Evolutionary conservation across 2,888 invertebrate species (phyloP).

Genomic region (Metellina segmentata): DNA sequence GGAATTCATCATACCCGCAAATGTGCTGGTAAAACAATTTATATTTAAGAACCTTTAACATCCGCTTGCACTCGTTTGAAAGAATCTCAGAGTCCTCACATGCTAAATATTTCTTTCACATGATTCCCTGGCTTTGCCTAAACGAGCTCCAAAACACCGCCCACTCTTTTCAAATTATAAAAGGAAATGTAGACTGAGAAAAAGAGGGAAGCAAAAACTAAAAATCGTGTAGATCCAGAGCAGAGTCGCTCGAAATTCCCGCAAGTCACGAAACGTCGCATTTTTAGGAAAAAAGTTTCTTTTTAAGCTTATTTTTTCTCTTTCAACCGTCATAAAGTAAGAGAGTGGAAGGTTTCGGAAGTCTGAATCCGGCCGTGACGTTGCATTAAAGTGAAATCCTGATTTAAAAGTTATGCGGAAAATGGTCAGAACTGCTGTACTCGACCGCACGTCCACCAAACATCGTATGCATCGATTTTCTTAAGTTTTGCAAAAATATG

Average conservation of each 20-base stretch:
- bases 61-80: background rate
- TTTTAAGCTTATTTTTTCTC: background rate
- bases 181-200: conserved; percentile 28
- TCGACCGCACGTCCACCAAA: conserved; percentile 44
- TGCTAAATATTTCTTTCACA: conserved; percentile 27
- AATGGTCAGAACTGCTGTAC: conserved; percentile 28
- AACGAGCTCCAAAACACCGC: conserved; percentile 19
- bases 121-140: conserved; percentile 19
- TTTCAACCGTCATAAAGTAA: conserved; percentile 49
- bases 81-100: background rate
- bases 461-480: conserved; percentile 46
- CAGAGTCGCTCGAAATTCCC: conserved; percentile 27
- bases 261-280: conserved; percentile 58
- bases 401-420: conserved; percentile 50
- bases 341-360: conserved; percentile 33
- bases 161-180: conserved; percentile 24
- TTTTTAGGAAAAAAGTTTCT: conserved; percentile 34
- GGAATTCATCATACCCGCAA: background rate
- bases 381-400: conserved; percentile 60
- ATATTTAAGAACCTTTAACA: background rate
- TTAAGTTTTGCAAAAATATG: conserved; percentile 44
- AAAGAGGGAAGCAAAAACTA: background rate
- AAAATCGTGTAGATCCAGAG: background rate
- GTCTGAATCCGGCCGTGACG: conserved; percentile 54
- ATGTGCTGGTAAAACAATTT: background rate